Base-by-base conservation (phyloP, 2,113 vertebrate genomes). In the Caretta caretta region DNA sequence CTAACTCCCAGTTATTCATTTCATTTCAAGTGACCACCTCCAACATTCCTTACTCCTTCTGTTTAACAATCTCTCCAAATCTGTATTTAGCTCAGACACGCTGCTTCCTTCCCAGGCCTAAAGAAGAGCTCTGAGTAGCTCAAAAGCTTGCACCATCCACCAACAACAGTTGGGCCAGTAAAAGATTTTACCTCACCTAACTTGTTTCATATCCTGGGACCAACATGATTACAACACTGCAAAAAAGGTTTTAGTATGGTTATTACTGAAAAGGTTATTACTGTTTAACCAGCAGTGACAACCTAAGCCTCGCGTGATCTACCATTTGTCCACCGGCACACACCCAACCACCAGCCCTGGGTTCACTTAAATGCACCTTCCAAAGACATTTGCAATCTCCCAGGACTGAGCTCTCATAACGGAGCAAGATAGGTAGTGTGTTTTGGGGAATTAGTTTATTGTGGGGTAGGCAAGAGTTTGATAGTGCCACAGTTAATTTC, bases 401-500 rank as follows among this genome's bases (percentile, higher is more conserved):
- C 81, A 84, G 86, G 93, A 54, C 88, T 35, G 42, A 95, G 69
- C 27, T 78, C 83, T 83, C 88, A 84, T 56, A 87, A 83, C 84
- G 87, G 82, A 94, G 80, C 6, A 80, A 46, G 81, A 80, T 31
- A 46, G 81, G 76, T 27, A 1, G 84, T 54, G 57, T 69, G 46
- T 89, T 84, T n/a, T 89, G 82, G 85, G 48, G 54, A 94, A 57
- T 0, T 3, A 20, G 51, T 49, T 95, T 89, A 69, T 89, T 35
- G 20, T 50, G 72, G 46, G 62, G 2, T 72, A 25, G 57, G 65
- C 0, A 2, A 90, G 82, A 24, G 57, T 93, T 92, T 93, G 50
- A 87, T 93, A 38, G 29, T 31, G 22, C 38, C 79, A 54, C 79
- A 94, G 90, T 59, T 69, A 48, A 62, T 92, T 94, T 96, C 91